Base-by-base conservation (phyloP, 1,140 invertebrate species). In the Eupeodes corollae region DNA sequence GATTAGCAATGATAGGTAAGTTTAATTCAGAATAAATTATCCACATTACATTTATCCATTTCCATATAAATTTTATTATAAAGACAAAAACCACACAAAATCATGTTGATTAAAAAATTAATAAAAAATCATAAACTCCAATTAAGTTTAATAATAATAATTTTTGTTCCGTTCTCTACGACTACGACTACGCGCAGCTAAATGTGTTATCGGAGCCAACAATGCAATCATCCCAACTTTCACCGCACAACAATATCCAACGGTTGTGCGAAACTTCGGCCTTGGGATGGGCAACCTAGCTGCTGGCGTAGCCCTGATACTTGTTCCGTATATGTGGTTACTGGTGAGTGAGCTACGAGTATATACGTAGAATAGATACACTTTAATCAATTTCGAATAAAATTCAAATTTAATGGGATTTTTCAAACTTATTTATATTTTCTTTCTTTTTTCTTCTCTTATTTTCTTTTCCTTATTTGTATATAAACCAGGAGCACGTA, bases 151-250 rank as follows among this genome's bases (percentile, higher is more conserved):
- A 11, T n/a, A 6, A 3, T 26, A 5, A 26, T 26, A 26, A 26
- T 8, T 26, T 8, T 26, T 26, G 3, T 26, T 26, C 21, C 6
- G 15, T 16, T 41, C 21, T 6, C 26, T 18, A 41, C 18, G 39
- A 5, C n/a, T n/a, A n/a, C n/a, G 21, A 14, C 34, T 35, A 45
- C 44, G 34, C 42, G 19, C 34, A 67, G 78, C 77, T 11, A 83
- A 83, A 63, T 82, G 82, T 50, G 71, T 78, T 5, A 79, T 83
- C 42, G 78, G 79, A 11, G 75, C 78, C 2, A 79, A 80, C 2
- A 84, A 85, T 58, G 82, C 80, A 55, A 76, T 83, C 50, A 71
- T 84, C 57, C 81, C 82, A 2, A 80, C 83, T 15, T 84, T 77
- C 57, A 84, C 82, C 2, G 81, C 81, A 2, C 80, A 83, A 63